Base-by-base conservation (phyloP, 2,797 vertebrate species). In the Bufotes viridis region DNA sequence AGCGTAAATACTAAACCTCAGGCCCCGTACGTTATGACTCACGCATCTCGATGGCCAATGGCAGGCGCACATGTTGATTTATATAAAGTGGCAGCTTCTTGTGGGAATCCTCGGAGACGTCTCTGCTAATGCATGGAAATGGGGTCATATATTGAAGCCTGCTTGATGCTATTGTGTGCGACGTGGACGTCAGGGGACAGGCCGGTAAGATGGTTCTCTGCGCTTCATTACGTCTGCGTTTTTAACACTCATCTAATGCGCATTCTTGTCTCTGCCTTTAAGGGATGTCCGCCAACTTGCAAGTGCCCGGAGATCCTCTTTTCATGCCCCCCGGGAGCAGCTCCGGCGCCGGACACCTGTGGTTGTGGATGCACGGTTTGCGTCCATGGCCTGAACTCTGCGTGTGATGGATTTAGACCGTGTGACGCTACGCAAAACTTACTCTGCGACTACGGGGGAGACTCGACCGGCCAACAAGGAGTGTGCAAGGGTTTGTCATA, bases 311-410 rank as follows among this genome's bases (percentile, higher is more conserved):
- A 82, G 11, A 26, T 18, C 7, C 42, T 42, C 42, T 18, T 13
- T n/a, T 53, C 60, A 3, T 89, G 88, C 13, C 72, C 67, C 20
- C 10, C 49, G 0, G 42, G 22, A 20, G 57, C 76, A 18, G 9
- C 49, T 3, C 17, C 10, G 49, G 67, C 42, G n/a, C 20, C 8
- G 20, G 89, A 90, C 78, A 18, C 65, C 20, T 90, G 89, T 22
- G 89, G 76, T 0, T 90, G 89, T 9, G 88, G 84, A 5, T 90
- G 89, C n/a, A 20, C n/a, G 6, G 89, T 90, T 8, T 90, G 89
- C 18, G 57, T 29, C 8, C 86, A 67, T 15, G 58, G 34, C 42
- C 61, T 85, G 10, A 79, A 53, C 18, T 14, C 49, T 15, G 17
- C 17, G 8, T 90, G 89, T 20, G 82, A 90, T 86, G 86, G 86